Evolutionary conservation across 2,113 vertebrate genomes (phyloP).

Genomic region (Melanocharis versteri): DNA sequence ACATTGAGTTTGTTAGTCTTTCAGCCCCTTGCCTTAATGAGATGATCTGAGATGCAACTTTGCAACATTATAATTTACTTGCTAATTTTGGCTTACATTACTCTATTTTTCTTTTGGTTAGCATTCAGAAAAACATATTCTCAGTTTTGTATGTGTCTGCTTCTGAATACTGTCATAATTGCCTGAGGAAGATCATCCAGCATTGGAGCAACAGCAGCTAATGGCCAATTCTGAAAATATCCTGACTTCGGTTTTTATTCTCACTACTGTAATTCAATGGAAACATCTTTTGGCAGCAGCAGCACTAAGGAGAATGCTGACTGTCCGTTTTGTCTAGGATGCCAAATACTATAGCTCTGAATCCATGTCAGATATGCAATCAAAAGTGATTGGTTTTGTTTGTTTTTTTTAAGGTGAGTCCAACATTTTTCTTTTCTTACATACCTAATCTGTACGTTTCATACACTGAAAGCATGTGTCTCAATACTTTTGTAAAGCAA

Average conservation of each 20-base stretch:
- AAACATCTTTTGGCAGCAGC: not conserved
- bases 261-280: not conserved
- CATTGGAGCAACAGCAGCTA: not conserved
- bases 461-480: not conserved
- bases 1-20: not conserved
- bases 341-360: not conserved
- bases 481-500: not conserved
- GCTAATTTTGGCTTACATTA: not conserved
- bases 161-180: not conserved
- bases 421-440: not conserved
- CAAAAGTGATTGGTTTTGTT: not conserved
- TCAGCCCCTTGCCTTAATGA: not conserved
- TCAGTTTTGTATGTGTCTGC: not conserved
- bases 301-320: not conserved
- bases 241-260: not conserved
- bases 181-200: not conserved
- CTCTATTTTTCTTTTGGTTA: not conserved
- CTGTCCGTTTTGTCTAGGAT: not conserved
- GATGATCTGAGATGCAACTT: not conserved
- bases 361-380: not conserved
- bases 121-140: not conserved
- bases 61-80: not conserved
- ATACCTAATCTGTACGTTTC: not conserved
- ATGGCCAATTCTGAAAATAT: not conserved
- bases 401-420: not conserved